A percentile compares a stretch with the other conserved stretches of the same genome.
Evolutionary conservation across 64 coral and sea anemone species (phyloP).

Genomic region (Catalaphyllia jardinei): DNA sequence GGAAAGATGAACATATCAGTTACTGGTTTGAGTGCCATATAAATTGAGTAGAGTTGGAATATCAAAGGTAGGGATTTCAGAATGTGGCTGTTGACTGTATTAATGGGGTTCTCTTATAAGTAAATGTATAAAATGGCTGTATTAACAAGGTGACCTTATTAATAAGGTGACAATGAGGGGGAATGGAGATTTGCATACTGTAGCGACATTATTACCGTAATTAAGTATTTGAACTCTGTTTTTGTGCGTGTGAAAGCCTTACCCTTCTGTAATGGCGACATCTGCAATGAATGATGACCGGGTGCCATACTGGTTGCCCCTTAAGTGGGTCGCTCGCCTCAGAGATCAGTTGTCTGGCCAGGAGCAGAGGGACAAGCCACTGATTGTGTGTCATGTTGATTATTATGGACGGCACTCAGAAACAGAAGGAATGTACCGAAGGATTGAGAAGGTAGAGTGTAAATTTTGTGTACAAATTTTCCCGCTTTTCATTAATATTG

Average conservation of each 20-base stretch:
- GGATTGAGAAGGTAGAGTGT: conserved; percentile 38
- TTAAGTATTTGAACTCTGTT: too few relatives aligned
- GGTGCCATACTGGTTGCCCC: conserved; percentile 92
- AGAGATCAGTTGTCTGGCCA: conserved; percentile 25
- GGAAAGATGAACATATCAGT: too few relatives aligned
- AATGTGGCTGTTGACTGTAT: too few relatives aligned
- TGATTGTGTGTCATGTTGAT: conserved; percentile 47
- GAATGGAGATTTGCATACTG: too few relatives aligned
- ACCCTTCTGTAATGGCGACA: conserved; percentile 76
- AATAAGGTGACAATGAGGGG: too few relatives aligned
- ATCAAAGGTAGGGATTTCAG: too few relatives aligned
- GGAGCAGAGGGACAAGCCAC: neutral
- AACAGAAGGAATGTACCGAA: conserved; percentile 5
- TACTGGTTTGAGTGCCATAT: too few relatives aligned
- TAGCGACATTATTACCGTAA: too few relatives aligned
- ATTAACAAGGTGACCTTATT: too few relatives aligned
- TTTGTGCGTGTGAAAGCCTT: conserved; percentile 43
- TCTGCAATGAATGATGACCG: conserved; percentile 79
- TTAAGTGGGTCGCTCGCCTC: conserved; percentile 89
- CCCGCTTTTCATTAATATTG: neutral
- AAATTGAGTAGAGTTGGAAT: too few relatives aligned
- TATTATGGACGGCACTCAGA: conserved; percentile 52
- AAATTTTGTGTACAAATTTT: neutral
- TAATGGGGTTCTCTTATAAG: too few relatives aligned
- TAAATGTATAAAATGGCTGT: too few relatives aligned